phyloP scores from a whole-genome alignment of 64 coral and sea anemone species.

The Astreopora myriophthalma region DNA sequence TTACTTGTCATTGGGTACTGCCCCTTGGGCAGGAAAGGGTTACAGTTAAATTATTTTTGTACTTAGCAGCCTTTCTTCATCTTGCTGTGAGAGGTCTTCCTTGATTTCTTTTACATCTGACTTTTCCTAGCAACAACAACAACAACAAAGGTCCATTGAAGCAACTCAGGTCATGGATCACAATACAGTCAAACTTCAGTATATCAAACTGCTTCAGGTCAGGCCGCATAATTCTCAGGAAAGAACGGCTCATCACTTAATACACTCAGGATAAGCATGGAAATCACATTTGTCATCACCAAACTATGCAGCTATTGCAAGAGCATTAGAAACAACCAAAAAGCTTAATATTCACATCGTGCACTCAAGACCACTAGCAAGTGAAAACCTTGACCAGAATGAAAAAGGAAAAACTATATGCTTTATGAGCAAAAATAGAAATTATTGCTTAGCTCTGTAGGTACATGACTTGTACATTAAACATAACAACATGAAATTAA shows the following conservation, averaged over 20 bases:
- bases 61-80: slow-evolving; percentile 71
- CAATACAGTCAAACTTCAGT: neutral
- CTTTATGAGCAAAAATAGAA: too few species aligned
- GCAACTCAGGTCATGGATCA: neutral
- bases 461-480: too few species aligned
- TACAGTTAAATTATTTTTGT: neutral
- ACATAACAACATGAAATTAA: too few species aligned
- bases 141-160: neutral
- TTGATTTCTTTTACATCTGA: slow-evolving; percentile 86
- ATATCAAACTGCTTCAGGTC: neutral
- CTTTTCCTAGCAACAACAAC: slow-evolving; percentile 45
- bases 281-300: slow-evolving; percentile 3
- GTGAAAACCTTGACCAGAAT: too few species aligned
- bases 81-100: slow-evolving; percentile 79
- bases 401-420: too few species aligned
- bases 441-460: too few species aligned
- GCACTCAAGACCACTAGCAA: too few species aligned
- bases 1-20: too few species aligned
- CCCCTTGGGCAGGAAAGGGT: too few species aligned
- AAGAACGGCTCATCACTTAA: neutral
- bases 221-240: slow-evolving; percentile 24
- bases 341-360: too few species aligned
- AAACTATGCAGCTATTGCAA: slow-evolving; percentile 1
- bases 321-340: too few species aligned
- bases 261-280: slow-evolving; percentile 41